Percentiles rank a stretch among this genome's conserved stretches.
Evolutionary conservation across 2,113 vertebrate genomes (phyloP).

Genomic region (Pterocles burchelli): DNA sequence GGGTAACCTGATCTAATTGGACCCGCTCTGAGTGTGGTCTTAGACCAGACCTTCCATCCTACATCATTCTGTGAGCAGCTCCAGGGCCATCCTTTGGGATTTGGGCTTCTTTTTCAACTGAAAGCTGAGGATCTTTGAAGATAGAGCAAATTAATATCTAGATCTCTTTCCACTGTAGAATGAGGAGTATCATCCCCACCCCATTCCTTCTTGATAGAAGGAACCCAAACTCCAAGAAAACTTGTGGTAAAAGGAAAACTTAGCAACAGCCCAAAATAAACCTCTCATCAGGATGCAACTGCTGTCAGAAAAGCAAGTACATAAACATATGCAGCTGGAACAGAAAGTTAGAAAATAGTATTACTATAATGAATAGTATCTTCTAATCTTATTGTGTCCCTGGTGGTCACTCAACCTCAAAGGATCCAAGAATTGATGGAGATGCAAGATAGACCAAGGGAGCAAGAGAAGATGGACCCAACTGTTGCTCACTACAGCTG

Average conservation of each 20-base stretch:
- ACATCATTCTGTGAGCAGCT: not conserved
- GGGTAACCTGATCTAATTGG: not conserved
- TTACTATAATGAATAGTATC: accelerated
- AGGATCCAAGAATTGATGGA: not conserved
- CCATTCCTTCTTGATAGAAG: not conserved
- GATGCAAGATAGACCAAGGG: not conserved
- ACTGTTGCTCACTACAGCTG: not conserved
- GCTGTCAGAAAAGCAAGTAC: not conserved
- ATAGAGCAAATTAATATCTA: not conserved
- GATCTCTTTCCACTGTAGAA: not conserved
- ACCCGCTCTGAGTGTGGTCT: not conserved
- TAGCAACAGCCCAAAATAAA: not conserved
- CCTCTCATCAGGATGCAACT: not conserved
- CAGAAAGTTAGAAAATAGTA: not conserved
- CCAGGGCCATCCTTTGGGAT: not conserved
- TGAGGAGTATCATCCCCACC: not conserved
- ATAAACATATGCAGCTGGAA: not conserved
- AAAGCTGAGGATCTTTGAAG: not conserved
- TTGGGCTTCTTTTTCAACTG: not conserved
- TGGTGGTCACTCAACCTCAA: not conserved
- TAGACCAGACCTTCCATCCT: not conserved
- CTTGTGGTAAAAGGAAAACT: not conserved
- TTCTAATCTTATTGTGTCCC: not conserved
- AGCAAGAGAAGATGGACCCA: not conserved
- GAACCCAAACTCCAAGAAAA: not conserved